Evolutionary conservation across 2,888 invertebrate genomes (phyloP).

Genomic region (Calameuta pallipes): DNA sequence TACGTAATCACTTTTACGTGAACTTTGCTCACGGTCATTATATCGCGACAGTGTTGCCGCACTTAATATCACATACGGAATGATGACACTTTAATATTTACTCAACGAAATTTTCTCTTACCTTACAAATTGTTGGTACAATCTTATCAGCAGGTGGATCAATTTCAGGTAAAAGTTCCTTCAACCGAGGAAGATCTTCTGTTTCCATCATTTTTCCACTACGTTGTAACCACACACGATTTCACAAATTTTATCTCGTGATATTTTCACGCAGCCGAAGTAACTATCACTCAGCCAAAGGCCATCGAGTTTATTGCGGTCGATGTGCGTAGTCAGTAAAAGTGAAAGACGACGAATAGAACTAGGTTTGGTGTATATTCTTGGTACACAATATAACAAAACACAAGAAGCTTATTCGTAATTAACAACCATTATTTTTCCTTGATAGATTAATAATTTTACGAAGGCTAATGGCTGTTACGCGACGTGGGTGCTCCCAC

Average conservation of each 20-base stretch:
- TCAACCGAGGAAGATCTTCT: conserved; percentile 69
- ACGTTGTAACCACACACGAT: not conserved
- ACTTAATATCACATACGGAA: not conserved
- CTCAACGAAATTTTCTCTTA: conserved; percentile 2
- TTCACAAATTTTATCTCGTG: not conserved
- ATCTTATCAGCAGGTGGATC: conserved; percentile 36
- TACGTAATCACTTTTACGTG: not conserved
- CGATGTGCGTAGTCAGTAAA: not conserved
- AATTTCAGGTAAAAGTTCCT: conserved; percentile 69
- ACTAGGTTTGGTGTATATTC: not conserved
- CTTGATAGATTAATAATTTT: not conserved
- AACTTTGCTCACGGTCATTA: not conserved
- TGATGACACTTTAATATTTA: not conserved
- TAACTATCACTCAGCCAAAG: not conserved
- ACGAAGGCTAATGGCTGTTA: conserved; percentile 16
- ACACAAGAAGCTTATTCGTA: not conserved
- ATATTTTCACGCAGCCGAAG: not conserved
- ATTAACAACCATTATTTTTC: not conserved
- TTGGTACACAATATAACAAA: not conserved
- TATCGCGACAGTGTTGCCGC: not conserved
- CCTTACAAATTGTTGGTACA: not conserved
- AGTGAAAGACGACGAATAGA: not conserved
- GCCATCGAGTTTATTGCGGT: not conserved
- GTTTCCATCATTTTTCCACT: conserved; percentile 55
- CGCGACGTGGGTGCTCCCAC: conserved; percentile 17